Conservation (phyloP, 2,113 vertebrate genomes). For the Lophura nycthemera region DNA sequence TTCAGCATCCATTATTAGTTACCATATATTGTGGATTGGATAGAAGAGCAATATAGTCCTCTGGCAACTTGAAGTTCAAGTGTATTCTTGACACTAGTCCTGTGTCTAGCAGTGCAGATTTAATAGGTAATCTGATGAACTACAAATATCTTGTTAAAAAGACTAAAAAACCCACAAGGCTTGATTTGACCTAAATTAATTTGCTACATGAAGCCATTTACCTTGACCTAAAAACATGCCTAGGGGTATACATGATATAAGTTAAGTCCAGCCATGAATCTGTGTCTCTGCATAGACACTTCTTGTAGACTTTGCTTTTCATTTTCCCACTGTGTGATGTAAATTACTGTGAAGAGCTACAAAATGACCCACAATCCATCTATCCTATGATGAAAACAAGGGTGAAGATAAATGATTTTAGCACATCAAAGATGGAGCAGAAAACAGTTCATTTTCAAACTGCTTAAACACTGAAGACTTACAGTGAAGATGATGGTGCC, state of each 20-base stretch:
- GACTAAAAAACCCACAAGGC: fast-evolving
- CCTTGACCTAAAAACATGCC: not conserved
- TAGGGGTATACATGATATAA: fast-evolving
- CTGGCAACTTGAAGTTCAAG: not conserved
- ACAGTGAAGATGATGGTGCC: not conserved
- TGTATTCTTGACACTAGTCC: not conserved
- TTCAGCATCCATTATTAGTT: not conserved
- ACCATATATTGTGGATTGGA: not conserved
- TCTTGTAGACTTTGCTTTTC: not conserved
- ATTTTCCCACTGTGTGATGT: not conserved
- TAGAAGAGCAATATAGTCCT: not conserved
- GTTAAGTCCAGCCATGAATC: not conserved
- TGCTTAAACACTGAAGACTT: not conserved
- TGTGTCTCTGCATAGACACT: fast-evolving
- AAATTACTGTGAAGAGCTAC: not conserved
- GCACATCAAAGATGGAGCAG: not conserved
- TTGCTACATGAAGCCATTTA: not conserved
- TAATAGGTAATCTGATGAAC: not conserved
- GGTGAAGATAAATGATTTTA: not conserved
- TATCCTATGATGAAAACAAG: not conserved
- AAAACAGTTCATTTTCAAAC: not conserved
- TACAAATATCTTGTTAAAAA: not conserved
- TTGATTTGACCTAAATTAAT: not conserved
- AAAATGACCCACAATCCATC: not conserved
- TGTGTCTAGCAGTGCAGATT: not conserved